Percentiles rank a stretch among this genome's conserved stretches.
Evolutionary conservation across 2,113 vertebrate genomes (phyloP).

Genomic region (human): DNA sequence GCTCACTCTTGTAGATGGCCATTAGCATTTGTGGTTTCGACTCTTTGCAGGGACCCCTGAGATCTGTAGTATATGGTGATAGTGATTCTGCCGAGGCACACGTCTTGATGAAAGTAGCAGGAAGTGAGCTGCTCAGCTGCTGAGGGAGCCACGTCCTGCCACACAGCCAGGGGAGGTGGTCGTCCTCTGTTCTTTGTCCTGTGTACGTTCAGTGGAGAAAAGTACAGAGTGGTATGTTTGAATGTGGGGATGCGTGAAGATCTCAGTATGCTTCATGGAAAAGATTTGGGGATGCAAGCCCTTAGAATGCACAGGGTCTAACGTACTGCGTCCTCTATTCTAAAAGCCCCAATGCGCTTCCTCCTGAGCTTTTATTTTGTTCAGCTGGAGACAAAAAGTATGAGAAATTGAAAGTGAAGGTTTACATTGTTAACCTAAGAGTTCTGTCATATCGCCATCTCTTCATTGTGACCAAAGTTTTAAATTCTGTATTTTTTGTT

Average conservation of each 20-base stretch:
- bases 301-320: not conserved
- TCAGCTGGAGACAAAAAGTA: not conserved
- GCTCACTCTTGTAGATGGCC: not conserved
- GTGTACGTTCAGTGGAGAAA: not conserved
- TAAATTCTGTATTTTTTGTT: not conserved
- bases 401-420: not conserved
- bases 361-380: not conserved
- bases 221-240: not conserved
- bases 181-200: not conserved
- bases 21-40: not conserved
- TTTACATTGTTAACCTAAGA: not conserved
- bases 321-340: rapidly evolving
- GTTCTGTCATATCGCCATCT: not conserved
- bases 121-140: not conserved
- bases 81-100: not conserved
- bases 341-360: not conserved
- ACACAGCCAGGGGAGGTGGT: not conserved
- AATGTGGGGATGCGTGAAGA: not conserved
- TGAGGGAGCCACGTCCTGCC: not conserved
- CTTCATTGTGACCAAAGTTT: not conserved
- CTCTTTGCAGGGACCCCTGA: not conserved
- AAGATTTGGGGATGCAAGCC: not conserved
- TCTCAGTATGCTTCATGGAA: not conserved
- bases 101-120: not conserved
- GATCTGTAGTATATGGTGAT: rapidly evolving